Conservation (phyloP, 2,888 invertebrate species). For the Drosophila ezoana region DNA sequence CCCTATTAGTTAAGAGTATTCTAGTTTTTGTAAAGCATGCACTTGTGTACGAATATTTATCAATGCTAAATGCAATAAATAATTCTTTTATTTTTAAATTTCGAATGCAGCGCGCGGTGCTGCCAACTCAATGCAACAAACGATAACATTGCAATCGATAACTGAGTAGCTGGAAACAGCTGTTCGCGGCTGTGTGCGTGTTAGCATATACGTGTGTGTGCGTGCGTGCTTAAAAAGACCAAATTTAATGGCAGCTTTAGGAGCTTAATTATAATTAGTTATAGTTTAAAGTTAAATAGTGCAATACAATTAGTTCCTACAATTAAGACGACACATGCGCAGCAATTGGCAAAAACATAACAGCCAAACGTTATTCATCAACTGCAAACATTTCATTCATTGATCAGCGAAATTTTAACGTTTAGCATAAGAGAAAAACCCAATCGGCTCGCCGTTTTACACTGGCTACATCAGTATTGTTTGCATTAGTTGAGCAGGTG, state of each 20-base stretch:
- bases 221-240: constrained; percentile 37
- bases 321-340: constrained; percentile 1
- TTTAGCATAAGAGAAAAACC: constrained; percentile 5
- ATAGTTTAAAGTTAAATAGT: constrained; percentile 42
- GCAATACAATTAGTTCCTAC: constrained; percentile 51
- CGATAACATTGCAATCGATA: constrained; percentile 50
- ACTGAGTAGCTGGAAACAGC: constrained; percentile 43
- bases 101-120: not conserved
- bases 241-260: constrained; percentile 35
- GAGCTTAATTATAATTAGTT: constrained; percentile 40
- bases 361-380: constrained; percentile 5
- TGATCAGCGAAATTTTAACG: constrained; percentile 26
- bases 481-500: constrained; percentile 47
- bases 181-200: constrained; percentile 33
- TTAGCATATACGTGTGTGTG: constrained; percentile 24
- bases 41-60: constrained; percentile 62
- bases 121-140: constrained; percentile 26
- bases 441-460: constrained; percentile 13
- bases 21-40: constrained; percentile 42
- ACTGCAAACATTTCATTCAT: constrained; percentile 58
- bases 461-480: constrained; percentile 56
- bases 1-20: constrained; percentile 56
- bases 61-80: constrained; percentile 67
- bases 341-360: not conserved
- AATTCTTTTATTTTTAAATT: constrained; percentile 46